phyloP scores from a whole-genome alignment of 2,797 vertebrate genomes.

The Sarcoramphus papa region DNA sequence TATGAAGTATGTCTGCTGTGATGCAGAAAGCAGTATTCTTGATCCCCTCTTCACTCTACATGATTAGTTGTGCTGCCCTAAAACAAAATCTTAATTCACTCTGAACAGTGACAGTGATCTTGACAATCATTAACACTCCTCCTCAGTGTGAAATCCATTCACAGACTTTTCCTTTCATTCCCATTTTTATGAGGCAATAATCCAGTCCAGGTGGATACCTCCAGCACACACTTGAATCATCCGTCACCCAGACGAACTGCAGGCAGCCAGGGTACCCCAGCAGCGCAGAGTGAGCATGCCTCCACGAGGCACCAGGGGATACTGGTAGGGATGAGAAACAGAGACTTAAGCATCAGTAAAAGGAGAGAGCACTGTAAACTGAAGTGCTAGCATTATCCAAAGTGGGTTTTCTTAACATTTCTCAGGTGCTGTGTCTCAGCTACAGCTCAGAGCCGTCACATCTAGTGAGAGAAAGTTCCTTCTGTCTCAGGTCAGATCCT shows the following conservation, averaged over 20 bases:
- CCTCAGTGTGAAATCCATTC: neutral
- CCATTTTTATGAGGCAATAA: neutral
- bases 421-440: neutral
- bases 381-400: neutral
- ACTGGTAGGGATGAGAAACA: neutral
- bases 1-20: neutral
- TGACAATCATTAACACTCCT: neutral
- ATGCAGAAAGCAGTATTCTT: neutral
- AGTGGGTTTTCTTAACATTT: neutral
- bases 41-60: neutral
- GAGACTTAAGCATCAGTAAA: neutral
- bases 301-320: neutral
- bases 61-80: neutral
- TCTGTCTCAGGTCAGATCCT: neutral
- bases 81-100: slow-evolving; percentile 23
- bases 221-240: neutral
- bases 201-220: neutral
- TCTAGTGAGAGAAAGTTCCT: neutral
- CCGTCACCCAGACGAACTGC: fast-evolving
- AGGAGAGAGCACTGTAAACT: neutral
- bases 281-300: fast-evolving
- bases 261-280: neutral
- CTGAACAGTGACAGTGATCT: neutral
- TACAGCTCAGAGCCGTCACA: neutral
- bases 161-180: neutral